These are phyloP conservation scores for Protosalanx chinensis DNA, from an alignment of 2,797 vertebrate genomes.

Conservation along the genomic window DNA sequence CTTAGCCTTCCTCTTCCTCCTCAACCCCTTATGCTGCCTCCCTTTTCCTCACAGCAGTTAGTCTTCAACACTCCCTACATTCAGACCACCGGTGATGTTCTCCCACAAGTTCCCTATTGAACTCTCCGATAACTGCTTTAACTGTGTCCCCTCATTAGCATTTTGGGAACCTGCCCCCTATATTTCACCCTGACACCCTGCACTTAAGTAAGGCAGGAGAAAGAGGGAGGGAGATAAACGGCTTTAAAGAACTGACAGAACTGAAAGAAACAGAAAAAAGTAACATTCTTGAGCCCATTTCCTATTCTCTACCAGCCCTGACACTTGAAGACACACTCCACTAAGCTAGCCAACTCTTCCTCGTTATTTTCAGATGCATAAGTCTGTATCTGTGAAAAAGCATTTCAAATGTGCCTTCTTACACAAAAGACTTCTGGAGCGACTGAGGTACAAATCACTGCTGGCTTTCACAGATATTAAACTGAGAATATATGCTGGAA, in stretches of 20 bases:
- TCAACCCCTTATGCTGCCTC: background rate
- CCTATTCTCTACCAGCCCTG: slow-evolving; percentile 46
- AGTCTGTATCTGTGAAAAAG: slow-evolving; percentile 48
- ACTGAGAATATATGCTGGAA: slow-evolving; percentile 39
- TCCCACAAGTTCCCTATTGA: background rate
- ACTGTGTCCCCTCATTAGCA: slow-evolving; percentile 34
- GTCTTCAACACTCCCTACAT: background rate
- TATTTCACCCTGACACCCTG: slow-evolving; percentile 41
- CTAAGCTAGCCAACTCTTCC: slow-evolving; percentile 43
- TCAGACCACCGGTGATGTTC: background rate
- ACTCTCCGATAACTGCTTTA: slow-evolving; percentile 2
- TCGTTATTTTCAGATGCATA: slow-evolving; percentile 64
- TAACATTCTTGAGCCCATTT: slow-evolving; percentile 19
- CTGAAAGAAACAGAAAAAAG: slow-evolving; percentile 7
- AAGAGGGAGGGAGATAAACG: slow-evolving; percentile 28
- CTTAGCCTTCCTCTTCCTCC: background rate
- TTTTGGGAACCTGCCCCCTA: slow-evolving; percentile 31
- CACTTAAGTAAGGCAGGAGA: slow-evolving; percentile 40
- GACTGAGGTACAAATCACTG: slow-evolving; percentile 33
- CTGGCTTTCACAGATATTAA: slow-evolving; percentile 27
- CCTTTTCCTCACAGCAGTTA: background rate
- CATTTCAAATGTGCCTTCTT: slow-evolving; percentile 53
- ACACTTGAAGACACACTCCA: slow-evolving; percentile 43
- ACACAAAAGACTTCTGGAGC: slow-evolving; percentile 48
- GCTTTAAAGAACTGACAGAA: background rate